Evolutionary conservation across 2,797 vertebrate genomes (phyloP).

Genomic region (Mormyrus proboscirostris): DNA sequence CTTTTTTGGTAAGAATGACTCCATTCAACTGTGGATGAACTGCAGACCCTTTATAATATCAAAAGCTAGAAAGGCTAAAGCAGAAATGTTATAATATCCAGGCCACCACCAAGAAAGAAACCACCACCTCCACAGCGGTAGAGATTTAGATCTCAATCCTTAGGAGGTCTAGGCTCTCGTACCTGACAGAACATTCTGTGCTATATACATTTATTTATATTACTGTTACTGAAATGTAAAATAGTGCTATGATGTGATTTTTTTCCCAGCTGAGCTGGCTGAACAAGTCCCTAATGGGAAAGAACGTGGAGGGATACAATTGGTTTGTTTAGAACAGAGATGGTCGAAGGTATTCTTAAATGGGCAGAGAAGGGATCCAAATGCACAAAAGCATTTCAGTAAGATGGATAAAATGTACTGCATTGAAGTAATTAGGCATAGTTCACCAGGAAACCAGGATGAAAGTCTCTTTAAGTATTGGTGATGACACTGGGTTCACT

Average conservation of each 20-base stretch:
- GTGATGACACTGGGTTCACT: neutral
- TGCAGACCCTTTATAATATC: neutral
- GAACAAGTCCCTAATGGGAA: neutral
- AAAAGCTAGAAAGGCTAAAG: neutral
- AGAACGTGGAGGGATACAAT: neutral
- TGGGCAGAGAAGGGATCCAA: neutral
- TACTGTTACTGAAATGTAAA: neutral
- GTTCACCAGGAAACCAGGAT: neutral
- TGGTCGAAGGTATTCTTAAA: neutral
- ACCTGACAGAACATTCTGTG: neutral
- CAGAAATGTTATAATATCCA: conserved; percentile 6
- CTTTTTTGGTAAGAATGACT: conserved; percentile 10
- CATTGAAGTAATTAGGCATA: neutral
- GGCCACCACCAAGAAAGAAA: neutral
- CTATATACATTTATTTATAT: neutral
- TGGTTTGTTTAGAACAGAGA: neutral
- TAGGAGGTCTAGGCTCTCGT: neutral
- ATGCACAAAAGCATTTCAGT: conserved; percentile 2
- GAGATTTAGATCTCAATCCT: neutral
- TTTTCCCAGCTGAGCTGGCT: neutral
- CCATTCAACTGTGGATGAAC: neutral
- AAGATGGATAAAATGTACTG: neutral
- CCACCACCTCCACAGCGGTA: neutral
- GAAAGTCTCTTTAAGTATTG: neutral
- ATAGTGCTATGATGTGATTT: neutral